phyloP scores from a whole-genome alignment of 2,113 vertebrate species.

The Micromys minutus region DNA sequence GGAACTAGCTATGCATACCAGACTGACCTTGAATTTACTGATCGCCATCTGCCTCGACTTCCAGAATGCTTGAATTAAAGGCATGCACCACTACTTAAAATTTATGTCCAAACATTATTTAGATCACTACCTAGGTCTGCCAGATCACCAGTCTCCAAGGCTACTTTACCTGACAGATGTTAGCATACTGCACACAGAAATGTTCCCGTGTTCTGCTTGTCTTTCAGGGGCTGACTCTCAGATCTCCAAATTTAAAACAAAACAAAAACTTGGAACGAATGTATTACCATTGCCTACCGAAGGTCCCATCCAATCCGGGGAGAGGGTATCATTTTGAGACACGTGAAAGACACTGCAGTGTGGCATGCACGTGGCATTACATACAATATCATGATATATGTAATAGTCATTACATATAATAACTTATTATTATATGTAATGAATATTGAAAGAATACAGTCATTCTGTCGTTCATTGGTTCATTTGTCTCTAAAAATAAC shows the following conservation, averaged over 20 bases:
- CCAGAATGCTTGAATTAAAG: not conserved
- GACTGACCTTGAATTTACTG: not conserved
- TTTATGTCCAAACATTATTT: slow-evolving; percentile 38
- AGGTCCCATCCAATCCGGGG: not conserved
- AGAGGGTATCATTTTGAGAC: not conserved
- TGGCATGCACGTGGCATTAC: not conserved
- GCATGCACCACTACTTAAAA: not conserved
- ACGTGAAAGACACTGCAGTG: not conserved
- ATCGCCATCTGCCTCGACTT: not conserved
- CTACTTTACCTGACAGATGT: not conserved
- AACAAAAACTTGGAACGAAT: not conserved
- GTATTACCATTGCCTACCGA: not conserved
- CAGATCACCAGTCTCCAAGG: not conserved
- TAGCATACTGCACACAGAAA: no score
- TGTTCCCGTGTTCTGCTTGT: not conserved
- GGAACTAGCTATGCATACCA: not conserved
- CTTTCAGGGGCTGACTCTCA: not conserved
- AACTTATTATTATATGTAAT: no score
- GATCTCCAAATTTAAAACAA: not conserved
- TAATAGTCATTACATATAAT: not conserved
- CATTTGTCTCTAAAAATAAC: not conserved
- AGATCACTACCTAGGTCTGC: not conserved
- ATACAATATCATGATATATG: not conserved
- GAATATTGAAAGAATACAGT: no score
- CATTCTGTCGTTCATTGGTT: not conserved